Evolutionary conservation across 92 coral and sea anemone species (phyloP), one percentile per base, ranked within the genome.

Genomic region (Nematostella vectensis): DNA sequence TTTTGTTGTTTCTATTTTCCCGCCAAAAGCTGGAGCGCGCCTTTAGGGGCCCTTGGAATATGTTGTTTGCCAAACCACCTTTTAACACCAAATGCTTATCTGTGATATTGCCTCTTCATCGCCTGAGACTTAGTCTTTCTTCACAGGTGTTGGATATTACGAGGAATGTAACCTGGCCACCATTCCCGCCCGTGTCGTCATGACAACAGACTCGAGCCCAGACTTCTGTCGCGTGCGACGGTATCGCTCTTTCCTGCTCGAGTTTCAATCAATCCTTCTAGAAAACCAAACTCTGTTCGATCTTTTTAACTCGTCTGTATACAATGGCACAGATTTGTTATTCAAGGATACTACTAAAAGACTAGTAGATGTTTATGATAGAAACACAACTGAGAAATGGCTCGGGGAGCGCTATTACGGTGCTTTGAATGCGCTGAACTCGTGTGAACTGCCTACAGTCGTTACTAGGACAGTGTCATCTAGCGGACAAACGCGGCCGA

Each of bases 151-250:
- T 21, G 84, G 84, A 0, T 51, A 31, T 31, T 78, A 63, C 45
- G 40, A 59, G 45, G 58, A 50, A 23, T 78, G 84, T 36, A 78
- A 72, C 61, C 53, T 78, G 44, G 84, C 84, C 47, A 64, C 79
- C 33, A 78, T 78, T 17, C 84, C 84, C 20, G 75, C 83, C 63
- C 66, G 83, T 16, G 83, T 58, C 18, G 69, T 77, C 50, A 58
- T 70, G 83, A 58, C 72, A 6, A 70, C 52, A 21, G 68, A 61
- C 25, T 29, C 48, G 24, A 47, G 63, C 26, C 55, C 55, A 65
- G 40, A 38, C 23, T 48, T 17, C 18, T 65, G 37, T 31, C 24
- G 63, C 30, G 20, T 44, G 10, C 53, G 51, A 0, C 37, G 55
- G 9, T 58, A 70, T 54, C 61, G 63, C 48, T 21, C 17, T 24